Evolutionary conservation across 1,140 invertebrate genomes (phyloP), one percentile per base, ranked within the genome.

Genomic region (Drosophila bocki): DNA sequence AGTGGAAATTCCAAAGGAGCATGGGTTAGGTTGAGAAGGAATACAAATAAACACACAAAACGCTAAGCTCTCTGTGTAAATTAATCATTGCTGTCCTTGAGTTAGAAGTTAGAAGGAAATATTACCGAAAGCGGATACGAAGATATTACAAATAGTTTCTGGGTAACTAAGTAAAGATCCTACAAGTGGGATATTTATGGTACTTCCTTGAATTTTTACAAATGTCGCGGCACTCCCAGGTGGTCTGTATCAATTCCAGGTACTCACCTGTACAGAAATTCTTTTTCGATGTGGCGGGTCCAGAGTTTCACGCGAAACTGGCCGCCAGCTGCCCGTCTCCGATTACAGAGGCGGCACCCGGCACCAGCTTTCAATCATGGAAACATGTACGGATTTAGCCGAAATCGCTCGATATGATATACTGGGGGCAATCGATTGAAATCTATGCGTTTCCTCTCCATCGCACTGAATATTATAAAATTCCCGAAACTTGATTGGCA

Each of bases 381-480:
- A 57, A 58, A 70, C 51, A 58, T 13, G n/a, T 60, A 51, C 70
- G 37, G 37, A 72, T 60, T 72, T 72, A 60, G 54, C n/a, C 35
- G 19, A 65, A 65, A 53, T 11, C 48, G 48, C 11, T 17, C 26
- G 26, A 8, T 2, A 35, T 74, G 70, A 74, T 74, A 59, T 74
- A 72, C 19, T 29, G 32, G 12, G 32, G 54, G 68, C 72, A 67
- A 76, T 65, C 35, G 51, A 29, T 58, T 39, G 42, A 53, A 76
- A 76, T 76, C 74, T 53, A 76, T 76, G 74, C 74, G 72, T 76
- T 76, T 76, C 72, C 74, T 76, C 53, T 76, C 61, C 22, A 8
- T 13, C 61, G 22, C 59, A 51, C 53, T 44, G 29, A 76, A 76
- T 76, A 76, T 65, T 76, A 76, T 75, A 76, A 75, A 76, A 48